These are phyloP conservation scores for Okapia johnstoni DNA, from an alignment of 2,113 vertebrate species.

Conservation along the genomic window DNA sequence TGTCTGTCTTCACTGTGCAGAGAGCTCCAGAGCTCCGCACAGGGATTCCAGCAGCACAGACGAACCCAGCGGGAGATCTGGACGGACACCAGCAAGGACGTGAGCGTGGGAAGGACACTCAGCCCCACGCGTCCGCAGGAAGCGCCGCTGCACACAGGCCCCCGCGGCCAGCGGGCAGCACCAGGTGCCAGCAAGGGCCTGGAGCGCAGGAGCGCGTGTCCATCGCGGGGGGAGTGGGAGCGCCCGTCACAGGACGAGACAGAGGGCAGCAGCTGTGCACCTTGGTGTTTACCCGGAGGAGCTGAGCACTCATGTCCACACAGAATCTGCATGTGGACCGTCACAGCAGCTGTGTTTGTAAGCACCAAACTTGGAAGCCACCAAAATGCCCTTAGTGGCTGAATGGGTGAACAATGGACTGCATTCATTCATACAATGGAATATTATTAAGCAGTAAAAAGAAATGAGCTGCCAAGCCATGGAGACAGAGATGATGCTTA, in stretches of 20 bases:
- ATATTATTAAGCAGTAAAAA: no score
- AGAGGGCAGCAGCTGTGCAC: rapidly evolving
- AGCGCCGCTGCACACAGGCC: rapidly evolving
- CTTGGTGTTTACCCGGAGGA: rapidly evolving
- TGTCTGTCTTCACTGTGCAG: background rate
- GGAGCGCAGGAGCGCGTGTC: rapidly evolving
- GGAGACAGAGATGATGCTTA: background rate
- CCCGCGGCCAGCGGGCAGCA: background rate
- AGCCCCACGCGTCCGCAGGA: rapidly evolving
- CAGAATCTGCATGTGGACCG: rapidly evolving
- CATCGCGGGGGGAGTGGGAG: rapidly evolving
- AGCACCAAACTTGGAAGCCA: rapidly evolving
- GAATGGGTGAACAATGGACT: rapidly evolving
- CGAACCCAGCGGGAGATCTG: background rate
- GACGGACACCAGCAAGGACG: background rate
- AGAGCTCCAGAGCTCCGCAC: background rate
- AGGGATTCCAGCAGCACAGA: background rate
- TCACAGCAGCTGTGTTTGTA: rapidly evolving
- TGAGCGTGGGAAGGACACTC: rapidly evolving
- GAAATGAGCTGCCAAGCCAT: background rate
- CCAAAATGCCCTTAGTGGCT: rapidly evolving
- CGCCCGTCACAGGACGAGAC: rapidly evolving
- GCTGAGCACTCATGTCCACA: rapidly evolving
- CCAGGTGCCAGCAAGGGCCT: rapidly evolving
- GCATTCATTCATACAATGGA: rapidly evolving